Conservation (phyloP, 2,113 vertebrate species). For the Microcebus murinus region DNA sequence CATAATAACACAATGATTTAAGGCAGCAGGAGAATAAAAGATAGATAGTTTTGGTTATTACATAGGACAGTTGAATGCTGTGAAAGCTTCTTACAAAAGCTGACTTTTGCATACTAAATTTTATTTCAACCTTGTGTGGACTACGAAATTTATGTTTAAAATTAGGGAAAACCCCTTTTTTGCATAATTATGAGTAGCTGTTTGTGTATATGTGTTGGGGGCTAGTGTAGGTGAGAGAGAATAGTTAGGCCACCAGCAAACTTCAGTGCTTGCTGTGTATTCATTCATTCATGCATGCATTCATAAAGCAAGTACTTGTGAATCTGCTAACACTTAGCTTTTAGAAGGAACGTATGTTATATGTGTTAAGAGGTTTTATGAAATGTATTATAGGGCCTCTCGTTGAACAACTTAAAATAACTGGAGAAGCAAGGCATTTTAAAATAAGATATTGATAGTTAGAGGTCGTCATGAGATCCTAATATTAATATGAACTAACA, state of each 20-base stretch:
- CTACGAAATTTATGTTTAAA: neutral
- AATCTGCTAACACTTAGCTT: neutral
- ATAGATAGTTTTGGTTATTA: neutral
- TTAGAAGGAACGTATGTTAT: neutral
- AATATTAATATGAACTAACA: neutral
- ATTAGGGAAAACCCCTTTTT: neutral
- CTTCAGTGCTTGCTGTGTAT: neutral
- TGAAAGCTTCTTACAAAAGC: neutral
- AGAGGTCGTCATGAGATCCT: neutral
- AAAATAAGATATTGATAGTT: neutral
- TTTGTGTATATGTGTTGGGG: neutral
- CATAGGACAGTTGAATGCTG: neutral
- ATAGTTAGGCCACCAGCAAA: neutral
- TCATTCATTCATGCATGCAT: neutral
- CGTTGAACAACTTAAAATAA: slow-evolving; percentile 19
- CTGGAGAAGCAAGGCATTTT: slow-evolving; percentile 18
- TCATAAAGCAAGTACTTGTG: neutral
- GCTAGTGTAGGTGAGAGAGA: neutral
- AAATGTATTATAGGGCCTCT: neutral
- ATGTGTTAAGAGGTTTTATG: slow-evolving; percentile 6
- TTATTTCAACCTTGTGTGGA: neutral
- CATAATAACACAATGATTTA: neutral
- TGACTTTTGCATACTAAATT: slow-evolving; percentile 32
- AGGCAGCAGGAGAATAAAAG: slow-evolving; percentile 4
- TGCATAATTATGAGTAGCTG: neutral